Base-by-base conservation (phyloP, 2,888 invertebrate genomes). In the Thymelicus acteon region DNA sequence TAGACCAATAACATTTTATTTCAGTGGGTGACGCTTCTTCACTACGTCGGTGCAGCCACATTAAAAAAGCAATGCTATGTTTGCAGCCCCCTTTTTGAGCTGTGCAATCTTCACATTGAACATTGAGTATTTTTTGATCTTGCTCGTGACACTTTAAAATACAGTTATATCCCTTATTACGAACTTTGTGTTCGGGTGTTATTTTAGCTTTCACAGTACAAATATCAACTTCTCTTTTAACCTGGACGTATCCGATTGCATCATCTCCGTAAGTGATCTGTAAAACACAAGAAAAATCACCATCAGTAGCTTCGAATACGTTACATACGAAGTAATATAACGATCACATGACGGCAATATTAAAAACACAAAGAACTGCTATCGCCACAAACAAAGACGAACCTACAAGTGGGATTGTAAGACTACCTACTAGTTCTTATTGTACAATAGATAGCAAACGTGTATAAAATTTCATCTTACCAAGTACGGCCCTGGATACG, bases 181-280 rank as follows among this genome's bases (percentile, higher is more conserved):
- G 57, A 7, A 67, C 39, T 47, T 58, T 77, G 49, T 77, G 75
- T 67, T 79, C 77, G 15, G 77, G 79, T 58, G 73, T 75, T n/a
- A 80, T 71, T 72, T 73, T 72, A 15, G 70, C 73, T 73, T 78
- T 77, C 2, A 78, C 73, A 47, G 61, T 75, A 69, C 78, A 80
- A 24, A 75, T 48, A 31, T 72, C 65, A 39, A 63, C 60, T 15
- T 73, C 69, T 49, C 78, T 64, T 60, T 74, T 73, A 4, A 79
- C 63, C 66, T 78, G 77, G 7, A 77, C 75, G 72, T 75, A 78
- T 13, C 76, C 74, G 37, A 76, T 49, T 5, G 76, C 76, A 47
- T 61, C 60, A 67, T 75, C 75, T 31, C 75, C 74, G 44, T 76
- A 75, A 52, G 64, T 63, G 7, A 24, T 24, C 24, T 24, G 24